Percentiles rank a stretch among this genome's conserved stretches.
Conservation (phyloP, 2,888 invertebrate genomes). For the Odontomyia ornata region DNA sequence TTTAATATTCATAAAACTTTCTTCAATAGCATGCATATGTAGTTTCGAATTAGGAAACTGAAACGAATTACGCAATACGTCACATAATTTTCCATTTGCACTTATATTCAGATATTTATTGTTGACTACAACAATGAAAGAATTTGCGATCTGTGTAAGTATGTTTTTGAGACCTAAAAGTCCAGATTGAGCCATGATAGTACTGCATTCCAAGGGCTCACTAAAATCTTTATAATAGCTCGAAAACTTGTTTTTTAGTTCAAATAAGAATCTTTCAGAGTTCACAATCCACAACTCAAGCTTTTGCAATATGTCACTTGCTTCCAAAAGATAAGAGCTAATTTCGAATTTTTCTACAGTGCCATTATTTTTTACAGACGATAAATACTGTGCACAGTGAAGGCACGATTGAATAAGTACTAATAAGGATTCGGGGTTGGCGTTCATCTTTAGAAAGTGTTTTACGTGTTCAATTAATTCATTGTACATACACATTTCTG, state of each 20-base stretch:
- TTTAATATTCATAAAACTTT: slow-evolving; percentile 10
- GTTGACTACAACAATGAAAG: slow-evolving; percentile 36
- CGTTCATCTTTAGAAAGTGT: slow-evolving; percentile 61
- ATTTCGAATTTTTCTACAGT: neutral
- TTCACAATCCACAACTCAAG: slow-evolving; percentile 62
- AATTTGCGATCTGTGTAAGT: slow-evolving; percentile 62
- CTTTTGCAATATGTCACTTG: slow-evolving; percentile 50
- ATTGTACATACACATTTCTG: slow-evolving; percentile 58
- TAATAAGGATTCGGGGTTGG: slow-evolving; percentile 56
- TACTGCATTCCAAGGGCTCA: slow-evolving; percentile 74
- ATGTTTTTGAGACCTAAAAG: slow-evolving; percentile 68
- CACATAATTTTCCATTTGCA: slow-evolving; percentile 54
- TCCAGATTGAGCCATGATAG: slow-evolving; percentile 74
- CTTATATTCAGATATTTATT: slow-evolving; percentile 51
- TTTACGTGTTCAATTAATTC: slow-evolving; percentile 59
- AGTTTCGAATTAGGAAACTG: slow-evolving; percentile 58
- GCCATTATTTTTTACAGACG: no score
- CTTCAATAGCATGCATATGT: slow-evolving; percentile 42
- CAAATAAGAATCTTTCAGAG: slow-evolving; percentile 59
- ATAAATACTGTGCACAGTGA: slow-evolving; percentile 40
- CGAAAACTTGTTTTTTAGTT: slow-evolving; percentile 66
- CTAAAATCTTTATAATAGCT: slow-evolving; percentile 82
- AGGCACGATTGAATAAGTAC: slow-evolving; percentile 53
- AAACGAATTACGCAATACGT: slow-evolving; percentile 56
- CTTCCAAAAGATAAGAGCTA: neutral